Conservation (phyloP, 2,797 vertebrate species). For the Bovichtus variegatus region DNA sequence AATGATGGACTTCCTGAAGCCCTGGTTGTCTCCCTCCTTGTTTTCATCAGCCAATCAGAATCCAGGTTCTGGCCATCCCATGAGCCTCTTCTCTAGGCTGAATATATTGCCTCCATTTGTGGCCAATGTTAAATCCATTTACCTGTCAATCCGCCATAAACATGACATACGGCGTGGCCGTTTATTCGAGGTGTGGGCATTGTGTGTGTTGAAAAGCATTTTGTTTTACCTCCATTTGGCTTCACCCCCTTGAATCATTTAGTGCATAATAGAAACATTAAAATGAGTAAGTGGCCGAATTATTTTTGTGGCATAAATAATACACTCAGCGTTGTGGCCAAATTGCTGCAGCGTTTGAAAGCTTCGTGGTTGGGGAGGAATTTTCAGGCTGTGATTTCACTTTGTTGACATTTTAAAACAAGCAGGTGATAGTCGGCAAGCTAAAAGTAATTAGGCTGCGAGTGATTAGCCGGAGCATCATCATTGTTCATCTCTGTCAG, state of each 20-base stretch:
- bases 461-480: constrained; percentile 60
- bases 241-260: constrained; percentile 61
- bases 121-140: constrained; percentile 72
- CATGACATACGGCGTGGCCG: constrained; percentile 53
- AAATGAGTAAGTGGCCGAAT: constrained; percentile 69
- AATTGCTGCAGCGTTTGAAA: constrained; percentile 51
- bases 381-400: constrained; percentile 42
- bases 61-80: constrained; percentile 35
- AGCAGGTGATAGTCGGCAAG: constrained; percentile 51
- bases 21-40: neutral
- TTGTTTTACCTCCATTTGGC: constrained; percentile 63
- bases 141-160: constrained; percentile 67
- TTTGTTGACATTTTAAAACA: constrained; percentile 59
- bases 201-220: constrained; percentile 53
- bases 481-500: constrained; percentile 62
- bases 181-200: constrained; percentile 40
- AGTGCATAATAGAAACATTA: constrained; percentile 70
- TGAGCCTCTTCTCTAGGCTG: constrained; percentile 46
- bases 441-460: constrained; percentile 67
- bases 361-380: constrained; percentile 21
- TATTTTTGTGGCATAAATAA: constrained; percentile 68
- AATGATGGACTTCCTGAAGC: constrained; percentile 43
- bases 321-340: constrained; percentile 36
- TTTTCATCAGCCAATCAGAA: constrained; percentile 48
- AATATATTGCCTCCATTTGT: constrained; percentile 71